phyloP scores from a whole-genome alignment of 2,797 vertebrate genomes.

The Lophura swinhoii region DNA sequence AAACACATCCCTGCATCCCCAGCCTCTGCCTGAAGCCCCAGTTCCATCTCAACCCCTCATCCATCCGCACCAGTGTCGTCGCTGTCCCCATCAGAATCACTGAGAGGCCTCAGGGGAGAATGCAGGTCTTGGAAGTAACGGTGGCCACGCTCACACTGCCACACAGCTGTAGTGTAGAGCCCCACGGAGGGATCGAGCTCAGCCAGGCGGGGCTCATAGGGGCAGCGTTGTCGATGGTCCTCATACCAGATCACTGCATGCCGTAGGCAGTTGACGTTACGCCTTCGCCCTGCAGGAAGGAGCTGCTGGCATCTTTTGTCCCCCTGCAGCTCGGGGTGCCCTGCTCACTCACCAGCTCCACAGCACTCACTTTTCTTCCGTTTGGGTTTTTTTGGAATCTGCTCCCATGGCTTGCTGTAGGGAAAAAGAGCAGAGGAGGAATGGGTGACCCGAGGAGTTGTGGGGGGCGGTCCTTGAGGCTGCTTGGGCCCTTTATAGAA shows the following conservation, averaged over 20 bases:
- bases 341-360: too few species aligned
- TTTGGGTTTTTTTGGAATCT: constrained; percentile 73
- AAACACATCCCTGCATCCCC: too few species aligned
- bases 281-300: constrained; percentile 71
- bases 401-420: constrained; percentile 77
- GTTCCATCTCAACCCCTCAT: too few species aligned
- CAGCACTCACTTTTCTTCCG: constrained; percentile 74
- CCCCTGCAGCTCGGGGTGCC: too few species aligned
- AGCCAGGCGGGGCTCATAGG: constrained; percentile 86
- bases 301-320: not conserved
- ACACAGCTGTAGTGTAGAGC: constrained; percentile 85
- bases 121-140: constrained; percentile 90
- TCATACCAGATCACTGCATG: constrained; percentile 91
- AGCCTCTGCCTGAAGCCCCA: not conserved
- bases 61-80: constrained; percentile 31
- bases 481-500: too few species aligned
- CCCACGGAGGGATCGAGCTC: constrained; percentile 84
- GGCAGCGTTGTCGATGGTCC: constrained; percentile 87
- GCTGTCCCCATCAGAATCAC: constrained; percentile 82
- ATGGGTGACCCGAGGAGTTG: too few species aligned
- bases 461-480: too few species aligned
- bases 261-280: constrained; percentile 84
- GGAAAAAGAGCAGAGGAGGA: not conserved
- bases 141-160: constrained; percentile 90
- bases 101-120: constrained; percentile 80